Percentiles rank a stretch among this genome's conserved stretches.
Conservation (phyloP, 2,113 vertebrate species). For the Clarias batrachus region DNA sequence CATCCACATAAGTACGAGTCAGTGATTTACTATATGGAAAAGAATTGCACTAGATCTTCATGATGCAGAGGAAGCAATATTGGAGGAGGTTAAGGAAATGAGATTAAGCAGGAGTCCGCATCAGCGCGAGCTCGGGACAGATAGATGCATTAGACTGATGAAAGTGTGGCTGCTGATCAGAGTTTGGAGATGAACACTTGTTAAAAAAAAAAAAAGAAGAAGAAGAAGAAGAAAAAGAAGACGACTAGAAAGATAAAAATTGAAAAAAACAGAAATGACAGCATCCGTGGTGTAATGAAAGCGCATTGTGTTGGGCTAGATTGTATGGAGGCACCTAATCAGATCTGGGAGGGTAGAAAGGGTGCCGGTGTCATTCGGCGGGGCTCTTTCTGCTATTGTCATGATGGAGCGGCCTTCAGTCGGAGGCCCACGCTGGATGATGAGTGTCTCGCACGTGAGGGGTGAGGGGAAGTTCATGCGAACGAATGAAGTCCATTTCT, state of each 20-base stretch:
- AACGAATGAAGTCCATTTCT: conserved; percentile 61
- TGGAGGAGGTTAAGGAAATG: conserved; percentile 62
- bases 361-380: conserved; percentile 50
- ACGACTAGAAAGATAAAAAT: conserved; percentile 26
- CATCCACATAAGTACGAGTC: conserved; percentile 32
- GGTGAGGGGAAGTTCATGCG: conserved; percentile 59
- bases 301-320: conserved; percentile 51
- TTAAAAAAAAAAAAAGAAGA: conserved; percentile 41
- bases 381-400: conserved; percentile 51
- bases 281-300: conserved; percentile 54
- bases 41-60: conserved; percentile 52
- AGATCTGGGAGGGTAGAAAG: conserved; percentile 45
- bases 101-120: conserved; percentile 55
- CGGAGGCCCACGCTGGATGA: conserved; percentile 50
- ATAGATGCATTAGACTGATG: conserved; percentile 63
- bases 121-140: conserved; percentile 36
- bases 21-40: conserved; percentile 61
- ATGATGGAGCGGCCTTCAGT: conserved; percentile 58
- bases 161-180: conserved; percentile 58
- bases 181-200: conserved; percentile 60
- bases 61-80: conserved; percentile 55
- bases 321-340: conserved; percentile 59
- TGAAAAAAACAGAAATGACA: conserved; percentile 51
- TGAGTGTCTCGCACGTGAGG: conserved; percentile 56
- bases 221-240: conserved; percentile 33